Base-by-base conservation (phyloP, 2,113 vertebrate species). In the Zosterops japonicus region DNA sequence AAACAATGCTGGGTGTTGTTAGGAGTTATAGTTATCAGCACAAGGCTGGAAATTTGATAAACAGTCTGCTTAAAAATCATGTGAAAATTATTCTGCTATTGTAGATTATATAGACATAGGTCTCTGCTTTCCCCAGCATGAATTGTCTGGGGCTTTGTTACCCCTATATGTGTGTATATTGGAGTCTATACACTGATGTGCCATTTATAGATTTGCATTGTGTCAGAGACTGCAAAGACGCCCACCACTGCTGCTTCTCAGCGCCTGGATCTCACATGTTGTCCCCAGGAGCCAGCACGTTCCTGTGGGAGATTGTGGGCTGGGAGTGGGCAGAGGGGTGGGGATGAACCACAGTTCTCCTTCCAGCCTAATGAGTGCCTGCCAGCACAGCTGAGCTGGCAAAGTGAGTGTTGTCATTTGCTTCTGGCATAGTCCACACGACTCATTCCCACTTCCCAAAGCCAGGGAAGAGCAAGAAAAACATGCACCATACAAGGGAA, bases 321-420 rank as follows among this genome's bases (percentile, higher is more conserved):
- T 93, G 93, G 78, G 70, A 93, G 94, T 94, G 70, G 96, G 95
- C 93, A 94, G 85, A 90, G 63, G 89, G 95, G 82, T 94, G 93
- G 90, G 68, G 68, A 92, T 85, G 82, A 93, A 67, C 42, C 90
- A 83, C 84, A 96, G 63, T 91, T 95, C 93, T 96, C 71, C 64
- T 85, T 86, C 92, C 78, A 94, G 41, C 55, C 87, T 94, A 90
- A 94, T 89, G 41, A 95, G n/a, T 87, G 93, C 89, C 91, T 96
- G 96, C 95, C 95, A 97, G 93, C 93, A 39, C 96, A 95, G 96
- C 95, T 97, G 94, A 96, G 94, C 95, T 97, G 94, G 92, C 94
- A 86, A 44, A 83, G n/a, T 11, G 63, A 87, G 41, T 63, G 59
- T 88, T 95, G 92, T 95, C 79, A 80, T 93, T 93, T 97, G 91